Base-by-base conservation (phyloP, 2,888 invertebrate species). In the Volucella bombylans region DNA sequence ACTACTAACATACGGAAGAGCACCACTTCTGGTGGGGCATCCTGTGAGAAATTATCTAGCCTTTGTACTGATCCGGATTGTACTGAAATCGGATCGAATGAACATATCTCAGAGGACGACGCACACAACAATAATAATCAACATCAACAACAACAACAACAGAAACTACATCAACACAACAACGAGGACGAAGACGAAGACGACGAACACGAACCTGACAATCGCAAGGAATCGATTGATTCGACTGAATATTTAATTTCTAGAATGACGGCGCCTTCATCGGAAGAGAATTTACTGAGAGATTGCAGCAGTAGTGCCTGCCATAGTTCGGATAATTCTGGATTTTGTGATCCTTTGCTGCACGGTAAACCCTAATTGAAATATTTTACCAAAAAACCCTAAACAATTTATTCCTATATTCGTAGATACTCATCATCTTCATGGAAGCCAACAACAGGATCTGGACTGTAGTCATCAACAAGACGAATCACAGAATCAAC, bases 311-410 rank as follows among this genome's bases (percentile, higher is more conserved):
- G 83, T 9, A 87, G 85, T 54, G 82, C 83, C 23, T 86, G 79
- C 55, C 86, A 87, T n/a, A 77, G 81, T 23, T 65, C 81, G 45
- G 71, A 88, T 87, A 62, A 86, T 11, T 88, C 89, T 49, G 88
- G 89, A 73, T 91, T 91, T 62, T 91, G 89, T 83, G 91, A 91
- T 89, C 91, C 91, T 0, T 86, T 91, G n/a, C 88, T 91, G 78
- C 74, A 71, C 41, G 74, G 86, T 78, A 62, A 69, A 8, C 38
- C 6, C 2, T 52, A 14, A 15, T 15, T 14, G 12, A 11, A n/a
- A 8, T n/a, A 12, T 18, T 18, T 9, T 14, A 62, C 23, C 10
- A 62, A n/a, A 3, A 2, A 38, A 9, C 0, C 38, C 6, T 8
- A 8, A 9, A 72, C 4, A 47, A 9, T 6, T 6, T 23, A 15